Base-by-base conservation (phyloP, 2,888 invertebrate genomes). In the Sesia apiformis region DNA sequence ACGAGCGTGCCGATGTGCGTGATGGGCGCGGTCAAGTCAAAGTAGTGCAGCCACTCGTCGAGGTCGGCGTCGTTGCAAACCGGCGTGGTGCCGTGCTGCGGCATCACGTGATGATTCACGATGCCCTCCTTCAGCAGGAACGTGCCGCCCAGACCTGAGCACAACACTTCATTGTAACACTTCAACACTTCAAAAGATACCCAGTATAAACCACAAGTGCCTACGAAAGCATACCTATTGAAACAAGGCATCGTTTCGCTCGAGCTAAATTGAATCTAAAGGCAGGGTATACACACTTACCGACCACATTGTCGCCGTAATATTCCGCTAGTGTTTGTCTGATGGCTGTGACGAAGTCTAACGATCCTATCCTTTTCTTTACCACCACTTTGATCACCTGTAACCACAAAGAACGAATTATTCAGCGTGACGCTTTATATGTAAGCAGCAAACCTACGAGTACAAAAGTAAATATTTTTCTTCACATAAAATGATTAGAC, bases 51-150 rank as follows among this genome's bases (percentile, higher is more conserved):
- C 98, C 99, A 99, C 51, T 91, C 76, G 74, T 97, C 94, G 23
- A 98, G 91, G 67, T 94, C 93, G 4, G 90, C 91, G 65, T 96
- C 94, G 6, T 91, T 91, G 54, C 90, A 90, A 54, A 99, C 82
- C 38, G 97, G 95, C 2, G 87, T 90, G 57, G 85, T 74, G 0
- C 97, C 95, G 85, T 98, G 99, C 76, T 97, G 97, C 43, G 96
- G 95, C 99, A 99, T 99, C 61, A 99, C 94, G 86, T 99, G 99
- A 76, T 96, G 94, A 76, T 95, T 95, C 1, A 93, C 96, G 74
- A 92, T 93, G 1, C 98, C 98, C 61, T 92, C 91, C 66, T 93
- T 94, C 53, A 99, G 82, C 53, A 97, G 70, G 83, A 99, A 98
- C 49, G 94, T 91, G 55, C 99, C 99, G 56, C 98, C 98, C 56